These are phyloP conservation scores for Lordiphosa stackelbergi DNA, from an alignment of 1,140 invertebrate species.

Conservation along the genomic window DNA sequence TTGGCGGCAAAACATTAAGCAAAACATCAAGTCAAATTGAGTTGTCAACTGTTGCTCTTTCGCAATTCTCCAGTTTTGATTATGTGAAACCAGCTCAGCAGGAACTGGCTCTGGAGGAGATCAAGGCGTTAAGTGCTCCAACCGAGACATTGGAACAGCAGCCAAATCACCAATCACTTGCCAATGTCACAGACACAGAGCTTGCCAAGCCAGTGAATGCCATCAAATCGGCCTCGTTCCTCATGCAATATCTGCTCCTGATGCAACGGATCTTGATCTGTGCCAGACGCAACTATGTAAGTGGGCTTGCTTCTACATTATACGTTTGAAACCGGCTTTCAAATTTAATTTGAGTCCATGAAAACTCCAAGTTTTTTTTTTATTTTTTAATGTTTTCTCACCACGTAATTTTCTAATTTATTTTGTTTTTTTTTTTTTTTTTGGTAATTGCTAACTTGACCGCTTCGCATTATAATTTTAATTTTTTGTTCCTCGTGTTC, in stretches of 20 bases:
- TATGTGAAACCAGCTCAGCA: constrained; percentile 55
- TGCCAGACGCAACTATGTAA: constrained; percentile 81
- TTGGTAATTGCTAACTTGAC: constrained; percentile 7
- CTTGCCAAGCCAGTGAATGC: constrained; percentile 28
- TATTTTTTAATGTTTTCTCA: constrained; percentile 17
- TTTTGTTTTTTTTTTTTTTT: constrained; percentile 2
- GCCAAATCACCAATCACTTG: constrained; percentile 14
- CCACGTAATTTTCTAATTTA: constrained; percentile 25
- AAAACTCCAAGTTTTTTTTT: constrained; percentile 10
- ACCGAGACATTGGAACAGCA: constrained; percentile 8
- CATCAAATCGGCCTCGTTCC: constrained; percentile 67
- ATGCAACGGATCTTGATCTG: constrained; percentile 82
- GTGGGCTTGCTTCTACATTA: constrained; percentile 54
- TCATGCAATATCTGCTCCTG: constrained; percentile 80
- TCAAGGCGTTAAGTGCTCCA: constrained; percentile 48
- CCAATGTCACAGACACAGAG: constrained; percentile 28
- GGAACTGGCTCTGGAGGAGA: constrained; percentile 64
- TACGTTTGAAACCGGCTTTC: background rate
- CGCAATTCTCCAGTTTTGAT: constrained; percentile 50
- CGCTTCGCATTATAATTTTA: constrained; percentile 3
- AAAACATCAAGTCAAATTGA: constrained; percentile 22
- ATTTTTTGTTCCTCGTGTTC: constrained; percentile 25
- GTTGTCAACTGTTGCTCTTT: constrained; percentile 29
- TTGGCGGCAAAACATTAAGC: constrained; percentile 40
- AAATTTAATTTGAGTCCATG: too few relatives aligned